Base-by-base conservation (phyloP, 2,113 vertebrate genomes). In the Dicentrarchus labrax region DNA sequence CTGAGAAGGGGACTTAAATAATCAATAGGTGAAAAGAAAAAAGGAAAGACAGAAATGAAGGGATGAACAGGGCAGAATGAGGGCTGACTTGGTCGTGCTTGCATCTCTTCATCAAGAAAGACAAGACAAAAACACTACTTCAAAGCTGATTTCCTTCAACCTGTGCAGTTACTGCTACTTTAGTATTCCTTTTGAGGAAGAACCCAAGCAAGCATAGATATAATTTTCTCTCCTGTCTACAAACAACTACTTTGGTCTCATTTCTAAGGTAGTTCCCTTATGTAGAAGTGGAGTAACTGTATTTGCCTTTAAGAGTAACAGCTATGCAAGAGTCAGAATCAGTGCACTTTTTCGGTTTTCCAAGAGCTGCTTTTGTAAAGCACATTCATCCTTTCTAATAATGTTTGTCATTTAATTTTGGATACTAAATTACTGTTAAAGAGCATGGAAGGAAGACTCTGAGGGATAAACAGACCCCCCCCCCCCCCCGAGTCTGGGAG, bases 101-200 rank as follows among this genome's bases (percentile, higher is more conserved):
- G 39, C 22, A 24, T 76, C 62, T 70, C 54, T 76, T 77, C 43
- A 83, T 86, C 54, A 80, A 76, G 41, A 66, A 5, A 62, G 45
- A 57, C 3, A 39, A 71, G 72, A 90, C 41, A 75, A 80, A 70
- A 80, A 67, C 70, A 57, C 16, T 7, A 84, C 72, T 82, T 94
- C 86, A 86, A 88, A 89, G 80, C 62, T 16, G 51, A 85, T 88
- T 87, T 73, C 67, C 74, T 79, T 77, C 72, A 83, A 89, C 56
- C 79, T 72, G 56, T 51, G 47, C 12, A 1, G 77, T 75, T 83
- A 80, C 78, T 69, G 41, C 76, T 70, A 39, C 65, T 89, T 64
- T 83, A 82, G 76, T 82, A 86, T 90, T 92, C 84, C 60, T 82
- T 91, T 91, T 86, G 70, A 92, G 85, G 71, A 76, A 60, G 39